Conservation (phyloP, 2,113 vertebrate genomes). For the Hippocampus guttulatus region DNA sequence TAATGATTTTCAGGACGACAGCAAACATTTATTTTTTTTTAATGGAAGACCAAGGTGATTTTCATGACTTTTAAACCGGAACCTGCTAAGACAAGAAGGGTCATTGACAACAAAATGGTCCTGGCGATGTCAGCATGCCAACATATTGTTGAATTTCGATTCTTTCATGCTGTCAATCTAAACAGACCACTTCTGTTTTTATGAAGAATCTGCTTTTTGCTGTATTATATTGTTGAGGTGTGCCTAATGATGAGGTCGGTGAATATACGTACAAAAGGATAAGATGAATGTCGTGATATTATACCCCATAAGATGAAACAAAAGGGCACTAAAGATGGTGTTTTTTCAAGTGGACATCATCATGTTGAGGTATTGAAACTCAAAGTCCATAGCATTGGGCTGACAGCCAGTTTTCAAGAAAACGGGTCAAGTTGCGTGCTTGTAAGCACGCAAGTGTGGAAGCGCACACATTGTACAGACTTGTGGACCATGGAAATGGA, state of each 20-base stretch:
- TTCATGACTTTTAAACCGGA: neutral
- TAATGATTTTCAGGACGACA: neutral
- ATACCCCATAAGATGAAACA: neutral
- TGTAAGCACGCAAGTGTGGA: constrained; percentile 38
- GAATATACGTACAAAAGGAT: neutral
- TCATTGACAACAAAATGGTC: too few species aligned
- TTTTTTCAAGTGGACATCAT: constrained; percentile 63
- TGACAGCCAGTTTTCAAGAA: constrained; percentile 46
- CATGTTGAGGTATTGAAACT: constrained; percentile 18
- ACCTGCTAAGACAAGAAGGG: neutral
- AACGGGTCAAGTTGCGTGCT: constrained; percentile 40
- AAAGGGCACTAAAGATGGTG: constrained; percentile 39
- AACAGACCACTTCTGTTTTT: neutral
- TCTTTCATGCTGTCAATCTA: neutral
- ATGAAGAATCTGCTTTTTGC: neutral
- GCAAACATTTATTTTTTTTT: neutral
- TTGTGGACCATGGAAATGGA: constrained; percentile 36
- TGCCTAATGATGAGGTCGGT: neutral
- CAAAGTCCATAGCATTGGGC: constrained; percentile 25
- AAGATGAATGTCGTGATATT: too few species aligned
- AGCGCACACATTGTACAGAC: constrained; percentile 47
- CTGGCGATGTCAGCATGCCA: too few species aligned
- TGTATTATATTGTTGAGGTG: neutral
- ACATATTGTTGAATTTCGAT: too few species aligned
- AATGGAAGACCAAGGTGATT: neutral